Evolutionary conservation across 2,888 invertebrate genomes (phyloP).

Genomic region (Meganola albula): DNA sequence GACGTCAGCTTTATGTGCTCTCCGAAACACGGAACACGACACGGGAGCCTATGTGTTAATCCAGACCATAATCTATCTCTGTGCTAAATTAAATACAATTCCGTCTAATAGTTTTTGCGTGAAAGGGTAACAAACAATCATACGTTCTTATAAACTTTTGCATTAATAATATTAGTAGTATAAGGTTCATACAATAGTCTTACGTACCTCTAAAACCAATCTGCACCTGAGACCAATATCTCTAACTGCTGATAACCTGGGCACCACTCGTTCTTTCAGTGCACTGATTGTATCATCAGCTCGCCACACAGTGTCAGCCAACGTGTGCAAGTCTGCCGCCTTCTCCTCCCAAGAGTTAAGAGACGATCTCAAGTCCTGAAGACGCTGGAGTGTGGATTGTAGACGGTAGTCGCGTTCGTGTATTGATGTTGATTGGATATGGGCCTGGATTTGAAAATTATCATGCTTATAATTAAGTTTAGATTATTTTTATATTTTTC

Average conservation of each 20-base stretch:
- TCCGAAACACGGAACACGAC: too few species aligned
- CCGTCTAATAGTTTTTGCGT: too few species aligned
- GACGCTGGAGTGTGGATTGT: slow-evolving; percentile 42
- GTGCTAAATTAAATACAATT: too few species aligned
- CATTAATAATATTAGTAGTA: too few species aligned
- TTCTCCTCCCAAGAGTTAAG: slow-evolving; percentile 55
- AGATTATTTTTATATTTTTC: too few species aligned
- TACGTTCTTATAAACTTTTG: too few species aligned
- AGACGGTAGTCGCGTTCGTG: slow-evolving; percentile 60
- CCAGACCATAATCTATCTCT: too few species aligned
- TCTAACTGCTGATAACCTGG: slow-evolving; percentile 39
- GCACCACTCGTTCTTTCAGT: slow-evolving; percentile 64
- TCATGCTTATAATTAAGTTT: too few species aligned
- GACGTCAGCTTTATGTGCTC: too few species aligned
- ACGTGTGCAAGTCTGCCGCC: slow-evolving; percentile 61
- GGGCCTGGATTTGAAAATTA: too few species aligned
- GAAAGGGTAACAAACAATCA: too few species aligned
- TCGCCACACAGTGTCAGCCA: slow-evolving; percentile 65
- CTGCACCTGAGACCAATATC: slow-evolving; percentile 52
- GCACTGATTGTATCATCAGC: slow-evolving; percentile 69
- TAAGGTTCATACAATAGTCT: background rate
- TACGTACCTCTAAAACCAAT: slow-evolving; percentile 50
- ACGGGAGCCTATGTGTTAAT: too few species aligned
- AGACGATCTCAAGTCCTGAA: slow-evolving; percentile 36
- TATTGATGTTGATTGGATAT: slow-evolving; percentile 61